These are phyloP conservation scores for Polypterus senegalus DNA, from an alignment of 2,113 vertebrate genomes.

Conservation along the genomic window DNA sequence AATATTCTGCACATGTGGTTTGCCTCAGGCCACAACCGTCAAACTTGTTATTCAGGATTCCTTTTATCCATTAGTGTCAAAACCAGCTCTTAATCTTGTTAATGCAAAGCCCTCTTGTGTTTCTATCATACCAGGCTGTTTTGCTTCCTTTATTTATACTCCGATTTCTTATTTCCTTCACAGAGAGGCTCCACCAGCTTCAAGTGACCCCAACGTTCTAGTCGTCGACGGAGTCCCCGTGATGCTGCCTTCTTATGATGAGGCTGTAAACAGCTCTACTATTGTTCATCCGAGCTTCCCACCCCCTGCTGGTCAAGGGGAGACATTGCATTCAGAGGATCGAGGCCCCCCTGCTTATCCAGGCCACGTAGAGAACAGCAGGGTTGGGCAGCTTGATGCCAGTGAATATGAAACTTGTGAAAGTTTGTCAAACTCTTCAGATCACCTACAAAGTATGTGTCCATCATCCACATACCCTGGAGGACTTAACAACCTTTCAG, in stretches of 20 bases:
- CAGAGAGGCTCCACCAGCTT: slow-evolving; percentile 53
- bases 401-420: slow-evolving; percentile 45
- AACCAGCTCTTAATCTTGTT: too few species aligned
- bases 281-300: slow-evolving; percentile 43
- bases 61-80: too few species aligned
- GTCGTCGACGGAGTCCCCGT: slow-evolving; percentile 73
- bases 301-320: slow-evolving; percentile 38
- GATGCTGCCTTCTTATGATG: slow-evolving; percentile 71
- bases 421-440: slow-evolving; percentile 41
- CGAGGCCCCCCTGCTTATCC: slow-evolving; percentile 69
- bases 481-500: slow-evolving; percentile 22
- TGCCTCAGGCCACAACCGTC: too few species aligned
- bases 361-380: slow-evolving; percentile 27
- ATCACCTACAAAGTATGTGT: slow-evolving; percentile 52
- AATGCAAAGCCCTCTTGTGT: too few species aligned
- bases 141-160: background rate
- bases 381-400: slow-evolving; percentile 32
- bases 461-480: slow-evolving; percentile 33
- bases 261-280: slow-evolving; percentile 55
- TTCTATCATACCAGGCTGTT: background rate
- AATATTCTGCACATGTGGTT: too few species aligned
- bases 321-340: slow-evolving; percentile 45
- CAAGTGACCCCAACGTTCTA: slow-evolving; percentile 57
- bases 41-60: too few species aligned
- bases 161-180: background rate